These are phyloP conservation scores for Callosobruchus maculatus DNA, from an alignment of 2,888 invertebrate genomes.

Conservation along the genomic window DNA sequence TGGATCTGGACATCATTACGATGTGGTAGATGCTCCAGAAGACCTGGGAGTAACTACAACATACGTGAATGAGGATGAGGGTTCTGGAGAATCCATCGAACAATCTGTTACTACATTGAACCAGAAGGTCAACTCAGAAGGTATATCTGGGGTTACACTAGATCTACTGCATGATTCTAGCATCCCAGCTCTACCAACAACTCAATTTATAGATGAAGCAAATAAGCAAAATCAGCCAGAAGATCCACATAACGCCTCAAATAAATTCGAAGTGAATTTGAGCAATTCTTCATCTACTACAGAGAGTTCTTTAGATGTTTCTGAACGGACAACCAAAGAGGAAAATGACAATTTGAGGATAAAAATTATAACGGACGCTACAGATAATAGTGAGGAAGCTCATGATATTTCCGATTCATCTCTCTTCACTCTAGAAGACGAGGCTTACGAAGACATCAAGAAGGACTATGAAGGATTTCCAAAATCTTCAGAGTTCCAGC, in stretches of 20 bases:
- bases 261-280: not conserved
- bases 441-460: slow-evolving; percentile 18
- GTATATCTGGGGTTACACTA: no score
- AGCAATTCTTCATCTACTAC: not conserved
- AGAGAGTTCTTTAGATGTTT: not conserved
- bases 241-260: not conserved
- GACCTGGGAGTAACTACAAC: not conserved
- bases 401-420: slow-evolving; percentile 18
- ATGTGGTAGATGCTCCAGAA: not conserved
- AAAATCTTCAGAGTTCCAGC: slow-evolving; percentile 42
- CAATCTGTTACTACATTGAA: not conserved
- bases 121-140: no score
- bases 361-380: not conserved
- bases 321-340: not conserved
- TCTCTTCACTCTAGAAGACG: slow-evolving; percentile 21
- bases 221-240: not conserved
- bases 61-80: not conserved
- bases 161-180: no score
- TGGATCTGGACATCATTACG: not conserved
- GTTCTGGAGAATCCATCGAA: not conserved
- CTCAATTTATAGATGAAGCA: no score
- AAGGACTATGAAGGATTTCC: slow-evolving; percentile 4
- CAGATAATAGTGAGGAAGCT: slow-evolving; percentile 11
- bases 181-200: no score
- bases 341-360: not conserved